phyloP scores from a whole-genome alignment of 2,113 vertebrate genomes.

The Passerina amoena region DNA sequence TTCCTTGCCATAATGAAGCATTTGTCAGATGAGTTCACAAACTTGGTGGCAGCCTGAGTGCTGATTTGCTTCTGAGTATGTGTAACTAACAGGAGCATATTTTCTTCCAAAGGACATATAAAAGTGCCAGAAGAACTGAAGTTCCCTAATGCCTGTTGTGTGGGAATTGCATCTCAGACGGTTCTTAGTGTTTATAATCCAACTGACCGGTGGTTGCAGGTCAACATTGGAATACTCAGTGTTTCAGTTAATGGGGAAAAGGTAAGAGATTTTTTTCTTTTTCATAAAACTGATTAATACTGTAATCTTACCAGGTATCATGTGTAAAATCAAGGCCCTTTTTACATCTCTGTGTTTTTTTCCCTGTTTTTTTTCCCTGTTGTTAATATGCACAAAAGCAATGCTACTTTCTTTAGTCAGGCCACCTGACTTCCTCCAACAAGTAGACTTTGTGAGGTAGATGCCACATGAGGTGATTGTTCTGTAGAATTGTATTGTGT shows the following conservation, averaged over 20 bases:
- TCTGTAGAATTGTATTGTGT: not conserved
- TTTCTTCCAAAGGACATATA: slow-evolving; percentile 74
- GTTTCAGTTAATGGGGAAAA: slow-evolving; percentile 87
- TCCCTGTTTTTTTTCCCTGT: not conserved
- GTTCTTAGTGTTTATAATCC: slow-evolving; percentile 89
- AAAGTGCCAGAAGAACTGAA: slow-evolving; percentile 89
- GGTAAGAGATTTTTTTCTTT: slow-evolving; percentile 47
- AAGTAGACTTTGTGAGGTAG: not conserved
- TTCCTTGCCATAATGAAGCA: not conserved
- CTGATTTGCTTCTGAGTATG: not conserved
- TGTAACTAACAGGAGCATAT: not conserved
- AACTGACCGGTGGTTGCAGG: slow-evolving; percentile 91
- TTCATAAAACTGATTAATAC: not conserved
- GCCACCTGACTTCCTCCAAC: not conserved
- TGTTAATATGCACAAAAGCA: not conserved
- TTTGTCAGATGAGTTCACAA: not conserved
- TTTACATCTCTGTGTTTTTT: not conserved
- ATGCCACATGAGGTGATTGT: rapidly evolving
- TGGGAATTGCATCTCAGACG: slow-evolving; percentile 91
- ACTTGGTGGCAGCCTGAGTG: not conserved
- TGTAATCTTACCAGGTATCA: not conserved
- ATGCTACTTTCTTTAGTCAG: not conserved
- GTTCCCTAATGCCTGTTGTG: slow-evolving; percentile 90
- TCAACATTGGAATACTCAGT: slow-evolving; percentile 80
- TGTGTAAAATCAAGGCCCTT: not conserved